Percentiles rank a stretch among this genome's conserved stretches.
Conservation (phyloP, 2,888 invertebrate species). For the Minunthozetes semirufus region DNA sequence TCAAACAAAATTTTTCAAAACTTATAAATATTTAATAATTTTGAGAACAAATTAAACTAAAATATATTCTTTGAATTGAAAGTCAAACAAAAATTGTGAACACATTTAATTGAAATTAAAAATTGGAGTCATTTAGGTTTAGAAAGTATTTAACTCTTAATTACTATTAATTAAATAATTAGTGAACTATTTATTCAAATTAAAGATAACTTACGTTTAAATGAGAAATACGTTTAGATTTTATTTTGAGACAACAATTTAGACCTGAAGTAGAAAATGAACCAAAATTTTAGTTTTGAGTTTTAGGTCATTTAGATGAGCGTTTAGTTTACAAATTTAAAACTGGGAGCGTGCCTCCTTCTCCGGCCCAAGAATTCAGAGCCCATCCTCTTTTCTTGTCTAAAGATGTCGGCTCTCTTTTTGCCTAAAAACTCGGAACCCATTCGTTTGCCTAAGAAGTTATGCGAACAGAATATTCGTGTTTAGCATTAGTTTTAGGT, state of each 20-base stretch:
- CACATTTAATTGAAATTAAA: background rate
- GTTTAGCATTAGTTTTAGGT: background rate
- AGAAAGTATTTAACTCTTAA: background rate
- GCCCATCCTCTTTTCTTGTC: slow-evolving; percentile 40
- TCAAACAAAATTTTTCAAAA: too few relatives aligned
- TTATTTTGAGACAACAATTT: background rate
- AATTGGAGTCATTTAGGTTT: background rate
- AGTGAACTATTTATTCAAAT: background rate
- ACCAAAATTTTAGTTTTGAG: background rate
- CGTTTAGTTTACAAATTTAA: slow-evolving; percentile 22
- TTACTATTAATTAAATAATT: background rate
- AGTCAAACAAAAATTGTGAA: too few relatives aligned
- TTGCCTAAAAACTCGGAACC: slow-evolving; percentile 43
- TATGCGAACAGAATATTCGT: background rate
- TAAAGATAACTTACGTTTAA: slow-evolving; percentile 9
- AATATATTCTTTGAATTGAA: background rate
- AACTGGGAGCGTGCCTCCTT: background rate
- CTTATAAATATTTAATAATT: too few relatives aligned
- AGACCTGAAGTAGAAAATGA: background rate
- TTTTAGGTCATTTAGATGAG: background rate
- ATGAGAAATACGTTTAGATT: slow-evolving; percentile 17
- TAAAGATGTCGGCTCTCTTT: slow-evolving; percentile 3
- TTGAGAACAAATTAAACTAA: too few relatives aligned
- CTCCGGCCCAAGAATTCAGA: slow-evolving; percentile 42
- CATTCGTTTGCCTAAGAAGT: slow-evolving; percentile 41